These are phyloP conservation scores for Chrysocyon brachyurus DNA, from an alignment of 2,797 vertebrate genomes.

Conservation along the genomic window DNA sequence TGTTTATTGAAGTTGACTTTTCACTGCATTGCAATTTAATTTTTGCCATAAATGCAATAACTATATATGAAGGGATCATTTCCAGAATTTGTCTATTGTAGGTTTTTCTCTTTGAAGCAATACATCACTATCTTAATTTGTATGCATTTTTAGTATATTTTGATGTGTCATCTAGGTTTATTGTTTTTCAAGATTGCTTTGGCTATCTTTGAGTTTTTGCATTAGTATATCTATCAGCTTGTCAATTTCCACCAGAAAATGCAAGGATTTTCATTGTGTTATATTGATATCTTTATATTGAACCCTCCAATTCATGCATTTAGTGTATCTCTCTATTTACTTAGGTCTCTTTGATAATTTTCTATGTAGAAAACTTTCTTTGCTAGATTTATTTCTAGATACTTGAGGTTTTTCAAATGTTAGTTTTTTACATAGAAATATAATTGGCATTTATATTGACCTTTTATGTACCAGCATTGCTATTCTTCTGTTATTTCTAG, in stretches of 20 bases:
- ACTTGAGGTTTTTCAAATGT: neutral
- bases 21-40: neutral
- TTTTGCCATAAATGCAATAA: conserved; percentile 1
- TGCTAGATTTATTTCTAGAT: neutral
- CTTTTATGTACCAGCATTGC: neutral
- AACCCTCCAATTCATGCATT: neutral
- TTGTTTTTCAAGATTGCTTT: neutral
- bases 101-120: neutral
- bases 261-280: neutral
- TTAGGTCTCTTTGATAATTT: neutral
- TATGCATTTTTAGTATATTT: neutral
- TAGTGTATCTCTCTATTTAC: neutral
- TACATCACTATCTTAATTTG: neutral
- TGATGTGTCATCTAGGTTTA: neutral
- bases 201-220: neutral
- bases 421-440: conserved; percentile 22
- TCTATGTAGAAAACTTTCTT: neutral
- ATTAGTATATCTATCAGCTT: neutral
- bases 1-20: neutral
- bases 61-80: neutral
- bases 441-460: neutral
- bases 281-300: neutral
- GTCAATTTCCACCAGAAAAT: neutral
- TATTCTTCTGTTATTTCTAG: neutral
- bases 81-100: neutral